Evolutionary conservation across 2,888 invertebrate species (phyloP).

Genomic region (Arrhopalites spinosus): DNA sequence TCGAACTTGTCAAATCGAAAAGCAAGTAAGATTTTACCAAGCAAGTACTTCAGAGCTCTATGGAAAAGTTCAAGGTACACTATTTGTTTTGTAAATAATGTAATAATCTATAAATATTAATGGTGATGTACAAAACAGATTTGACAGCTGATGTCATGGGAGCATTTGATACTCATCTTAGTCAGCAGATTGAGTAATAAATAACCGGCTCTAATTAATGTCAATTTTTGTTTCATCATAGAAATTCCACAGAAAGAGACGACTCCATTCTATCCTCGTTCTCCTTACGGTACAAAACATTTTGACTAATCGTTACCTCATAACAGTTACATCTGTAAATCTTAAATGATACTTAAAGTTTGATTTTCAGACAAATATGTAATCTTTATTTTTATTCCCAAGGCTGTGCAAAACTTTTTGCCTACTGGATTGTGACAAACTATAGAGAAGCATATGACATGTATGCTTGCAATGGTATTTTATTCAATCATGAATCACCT

Average conservation of each 20-base stretch:
- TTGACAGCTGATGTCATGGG: too few relatives aligned
- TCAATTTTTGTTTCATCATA: too few relatives aligned
- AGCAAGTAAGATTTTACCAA: slow-evolving; percentile 85
- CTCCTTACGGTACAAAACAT: slow-evolving; percentile 89
- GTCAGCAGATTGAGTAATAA: too few relatives aligned
- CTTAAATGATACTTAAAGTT: too few relatives aligned
- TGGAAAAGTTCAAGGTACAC: slow-evolving; percentile 87
- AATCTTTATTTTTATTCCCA: slow-evolving; percentile 19
- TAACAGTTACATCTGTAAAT: too few relatives aligned
- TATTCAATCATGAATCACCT: slow-evolving; percentile 97
- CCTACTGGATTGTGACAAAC: slow-evolving; percentile 94
- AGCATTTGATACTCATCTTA: too few relatives aligned
- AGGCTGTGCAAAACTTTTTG: slow-evolving; percentile 96
- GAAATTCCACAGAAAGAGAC: slow-evolving; percentile 92
- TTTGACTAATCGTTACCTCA: too few relatives aligned
- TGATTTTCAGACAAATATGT: too few relatives aligned
- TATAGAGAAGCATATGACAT: slow-evolving; percentile 94
- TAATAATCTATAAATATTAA: too few relatives aligned
- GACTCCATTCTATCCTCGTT: slow-evolving; percentile 94
- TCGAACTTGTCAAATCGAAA: slow-evolving; percentile 81
- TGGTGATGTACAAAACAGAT: too few relatives aligned
- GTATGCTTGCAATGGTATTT: slow-evolving; percentile 93
- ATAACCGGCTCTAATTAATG: too few relatives aligned
- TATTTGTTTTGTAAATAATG: too few relatives aligned
- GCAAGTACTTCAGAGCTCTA: slow-evolving; percentile 95